Conservation (phyloP, 2,888 invertebrate genomes). For the Macropis europaea region DNA sequence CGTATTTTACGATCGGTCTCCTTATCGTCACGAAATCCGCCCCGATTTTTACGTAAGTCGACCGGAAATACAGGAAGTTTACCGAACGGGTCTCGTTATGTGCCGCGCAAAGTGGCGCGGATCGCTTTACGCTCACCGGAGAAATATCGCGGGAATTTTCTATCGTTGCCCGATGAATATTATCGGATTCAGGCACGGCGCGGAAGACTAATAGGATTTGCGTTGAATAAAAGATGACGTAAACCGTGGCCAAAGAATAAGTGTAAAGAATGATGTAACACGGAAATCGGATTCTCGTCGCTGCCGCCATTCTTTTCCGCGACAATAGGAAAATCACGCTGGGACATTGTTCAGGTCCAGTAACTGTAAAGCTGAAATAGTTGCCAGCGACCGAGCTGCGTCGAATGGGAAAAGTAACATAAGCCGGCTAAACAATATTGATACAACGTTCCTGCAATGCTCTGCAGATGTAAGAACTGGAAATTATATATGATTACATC, state of each 20-base stretch:
- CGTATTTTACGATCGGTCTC: not conserved
- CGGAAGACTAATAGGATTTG: slow-evolving; percentile 14
- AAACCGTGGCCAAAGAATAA: not conserved
- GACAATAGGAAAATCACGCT: not conserved
- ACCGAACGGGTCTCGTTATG: slow-evolving; percentile 27
- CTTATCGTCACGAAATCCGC: not conserved
- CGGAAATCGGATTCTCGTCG: not conserved
- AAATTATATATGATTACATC: too few relatives aligned
- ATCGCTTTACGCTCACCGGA: slow-evolving; percentile 2
- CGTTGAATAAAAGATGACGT: not conserved
- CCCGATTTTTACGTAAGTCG: not conserved
- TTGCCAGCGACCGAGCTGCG: too few relatives aligned
- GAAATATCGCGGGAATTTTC: slow-evolving; percentile 1
- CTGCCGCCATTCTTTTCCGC: not conserved
- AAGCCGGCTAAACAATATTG: too few relatives aligned
- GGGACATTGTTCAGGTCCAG: too few relatives aligned
- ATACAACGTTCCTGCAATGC: too few relatives aligned
- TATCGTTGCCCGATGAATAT: not conserved
- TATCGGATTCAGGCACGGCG: not conserved
- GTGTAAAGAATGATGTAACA: not conserved
- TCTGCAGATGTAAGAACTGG: too few relatives aligned
- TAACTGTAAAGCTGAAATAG: too few relatives aligned
- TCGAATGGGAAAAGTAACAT: too few relatives aligned
- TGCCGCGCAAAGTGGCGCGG: slow-evolving; percentile 15
- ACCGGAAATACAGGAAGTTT: not conserved